These are phyloP conservation scores for Hirtodrosophila cameraria DNA, from an alignment of 2,888 invertebrate genomes.

Conservation along the genomic window DNA sequence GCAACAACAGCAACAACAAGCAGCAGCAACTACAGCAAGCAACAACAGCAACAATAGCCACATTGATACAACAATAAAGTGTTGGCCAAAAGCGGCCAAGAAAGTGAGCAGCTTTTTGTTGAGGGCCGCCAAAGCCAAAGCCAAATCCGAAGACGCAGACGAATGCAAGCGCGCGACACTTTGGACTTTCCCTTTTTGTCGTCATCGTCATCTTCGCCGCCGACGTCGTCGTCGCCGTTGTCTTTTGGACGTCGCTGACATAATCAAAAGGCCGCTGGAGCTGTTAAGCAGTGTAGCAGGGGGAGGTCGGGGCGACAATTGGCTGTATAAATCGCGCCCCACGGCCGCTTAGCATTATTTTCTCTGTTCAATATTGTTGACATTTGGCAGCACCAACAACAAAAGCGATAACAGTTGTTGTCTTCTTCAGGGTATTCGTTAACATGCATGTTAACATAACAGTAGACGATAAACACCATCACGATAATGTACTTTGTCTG, in stretches of 20 bases:
- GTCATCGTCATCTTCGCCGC: constrained; percentile 41
- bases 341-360: constrained; percentile 39
- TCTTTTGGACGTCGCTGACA: constrained; percentile 60
- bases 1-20: constrained; percentile 23
- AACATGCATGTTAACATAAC: constrained; percentile 67
- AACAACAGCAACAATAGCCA: constrained; percentile 13
- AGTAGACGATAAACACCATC: background rate
- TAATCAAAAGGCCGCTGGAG: constrained; percentile 53
- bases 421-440: constrained; percentile 42
- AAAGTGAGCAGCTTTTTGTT: constrained; percentile 53
- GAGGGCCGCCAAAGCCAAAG: constrained; percentile 45
- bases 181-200: constrained; percentile 72
- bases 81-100: constrained; percentile 57
- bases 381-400: constrained; percentile 10
- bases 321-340: constrained; percentile 51
- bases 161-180: constrained; percentile 35
- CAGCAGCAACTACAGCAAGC: constrained; percentile 10
- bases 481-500: no score
- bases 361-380: constrained; percentile 40
- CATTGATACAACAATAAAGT: constrained; percentile 26
- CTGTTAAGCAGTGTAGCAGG: constrained; percentile 17
- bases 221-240: constrained; percentile 11
- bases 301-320: constrained; percentile 42
- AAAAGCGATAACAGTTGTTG: constrained; percentile 20
- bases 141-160: constrained; percentile 29